phyloP scores from a whole-genome alignment of 2,797 vertebrate genomes.

The Pseudomugil tenellus region DNA sequence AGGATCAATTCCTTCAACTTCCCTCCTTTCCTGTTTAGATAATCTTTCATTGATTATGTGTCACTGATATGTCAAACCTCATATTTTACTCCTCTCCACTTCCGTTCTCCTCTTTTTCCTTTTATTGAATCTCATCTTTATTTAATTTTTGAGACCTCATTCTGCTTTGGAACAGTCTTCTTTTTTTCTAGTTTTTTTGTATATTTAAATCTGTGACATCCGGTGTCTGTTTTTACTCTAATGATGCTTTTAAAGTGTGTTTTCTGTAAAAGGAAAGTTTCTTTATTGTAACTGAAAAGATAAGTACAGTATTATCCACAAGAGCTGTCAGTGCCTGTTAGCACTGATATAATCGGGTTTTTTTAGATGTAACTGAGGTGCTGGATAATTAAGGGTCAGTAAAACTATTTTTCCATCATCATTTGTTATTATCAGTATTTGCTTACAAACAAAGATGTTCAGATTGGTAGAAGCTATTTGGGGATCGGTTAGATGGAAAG shows the following conservation, averaged over 20 bases:
- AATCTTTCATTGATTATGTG: not conserved
- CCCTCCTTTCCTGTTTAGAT: not conserved
- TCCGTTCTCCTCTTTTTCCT: not conserved
- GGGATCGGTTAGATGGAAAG: conserved; percentile 29
- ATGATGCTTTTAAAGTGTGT: not conserved
- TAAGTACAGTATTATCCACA: not conserved
- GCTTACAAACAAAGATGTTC: conserved; percentile 3
- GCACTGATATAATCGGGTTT: not conserved
- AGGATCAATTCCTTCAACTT: conserved; percentile 5
- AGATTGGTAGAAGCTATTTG: conserved; percentile 24
- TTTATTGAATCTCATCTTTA: conserved; percentile 1
- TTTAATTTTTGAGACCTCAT: conserved; percentile 1
- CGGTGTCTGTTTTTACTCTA: conserved; percentile 13
- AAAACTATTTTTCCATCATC: not conserved
- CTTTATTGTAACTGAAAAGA: not conserved
- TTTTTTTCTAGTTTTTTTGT: conserved; percentile 6
- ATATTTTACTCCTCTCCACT: conserved; percentile 3
- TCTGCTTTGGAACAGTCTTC: not conserved
- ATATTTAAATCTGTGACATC: conserved; percentile 13
- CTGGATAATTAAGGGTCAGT: no score
- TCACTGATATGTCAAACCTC: not conserved
- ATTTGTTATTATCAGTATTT: not conserved
- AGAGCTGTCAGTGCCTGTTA: not conserved
- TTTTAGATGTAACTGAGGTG: not conserved
- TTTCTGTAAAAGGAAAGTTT: not conserved